Conservation (phyloP, 2,888 invertebrate species). For the Cabera pusaria region DNA sequence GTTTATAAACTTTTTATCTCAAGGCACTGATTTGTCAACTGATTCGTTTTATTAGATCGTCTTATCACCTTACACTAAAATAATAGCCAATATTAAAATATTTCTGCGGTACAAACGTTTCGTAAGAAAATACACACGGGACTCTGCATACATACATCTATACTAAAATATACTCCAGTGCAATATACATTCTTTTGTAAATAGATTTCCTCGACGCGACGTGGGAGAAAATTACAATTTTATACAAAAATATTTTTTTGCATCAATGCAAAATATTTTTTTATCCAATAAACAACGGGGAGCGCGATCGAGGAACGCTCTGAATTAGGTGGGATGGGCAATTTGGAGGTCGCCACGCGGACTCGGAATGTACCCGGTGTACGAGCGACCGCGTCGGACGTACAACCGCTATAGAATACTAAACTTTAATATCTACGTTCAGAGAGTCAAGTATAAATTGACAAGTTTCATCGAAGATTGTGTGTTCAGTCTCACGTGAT, state of each 20-base stretch:
- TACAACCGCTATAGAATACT: too few relatives aligned
- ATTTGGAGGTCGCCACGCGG: conserved; percentile 63
- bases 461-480: conserved; percentile 46
- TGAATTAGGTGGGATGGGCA: conserved; percentile 74
- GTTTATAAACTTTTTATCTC: conserved; percentile 65
- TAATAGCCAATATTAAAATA: conserved; percentile 81
- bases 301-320: conserved; percentile 51
- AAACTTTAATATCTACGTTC: conserved; percentile 8
- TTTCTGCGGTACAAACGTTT: conserved; percentile 74
- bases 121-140: conserved; percentile 79
- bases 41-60: conserved; percentile 66
- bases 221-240: conserved; percentile 65
- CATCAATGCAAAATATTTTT: conserved; percentile 54
- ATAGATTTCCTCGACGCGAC: conserved; percentile 59
- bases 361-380: conserved; percentile 74
- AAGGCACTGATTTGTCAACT: conserved; percentile 78
- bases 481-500: conserved; percentile 59
- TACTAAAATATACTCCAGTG: conserved; percentile 75
- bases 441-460: conserved; percentile 31
- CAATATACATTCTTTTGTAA: conserved; percentile 76
- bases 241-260: conserved; percentile 76
- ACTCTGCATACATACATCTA: conserved; percentile 77
- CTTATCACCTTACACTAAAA: conserved; percentile 69
- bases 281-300: conserved; percentile 46
- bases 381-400: neutral